Evolutionary conservation across 2,888 invertebrate species (phyloP).

Genomic region (Celastrina argiolus): DNA sequence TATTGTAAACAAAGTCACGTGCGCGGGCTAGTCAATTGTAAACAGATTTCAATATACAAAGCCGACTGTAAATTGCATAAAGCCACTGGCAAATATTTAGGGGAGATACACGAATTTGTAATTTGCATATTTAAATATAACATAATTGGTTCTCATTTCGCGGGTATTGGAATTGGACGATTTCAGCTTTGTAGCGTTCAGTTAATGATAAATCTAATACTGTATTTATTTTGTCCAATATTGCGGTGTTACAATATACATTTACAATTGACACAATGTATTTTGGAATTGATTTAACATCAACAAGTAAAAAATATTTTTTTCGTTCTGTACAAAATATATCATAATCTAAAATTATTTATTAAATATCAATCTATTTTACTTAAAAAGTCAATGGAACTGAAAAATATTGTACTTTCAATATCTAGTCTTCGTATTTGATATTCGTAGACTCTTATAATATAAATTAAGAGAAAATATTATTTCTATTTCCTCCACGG

Average conservation of each 20-base stretch:
- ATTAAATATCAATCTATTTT: too few relatives aligned
- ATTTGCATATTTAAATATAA: constrained; percentile 18
- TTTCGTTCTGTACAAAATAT: too few relatives aligned
- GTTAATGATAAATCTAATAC: constrained; percentile 5
- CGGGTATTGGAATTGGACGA: background rate
- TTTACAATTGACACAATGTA: too few relatives aligned
- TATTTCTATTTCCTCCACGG: background rate
- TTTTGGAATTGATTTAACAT: too few relatives aligned
- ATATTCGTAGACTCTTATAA: background rate
- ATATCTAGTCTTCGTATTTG: background rate
- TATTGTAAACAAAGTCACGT: background rate
- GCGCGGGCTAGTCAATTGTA: background rate
- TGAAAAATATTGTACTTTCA: too few relatives aligned
- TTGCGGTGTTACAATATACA: background rate
- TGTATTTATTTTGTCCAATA: background rate
- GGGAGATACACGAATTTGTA: constrained; percentile 14
- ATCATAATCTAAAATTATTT: too few relatives aligned
- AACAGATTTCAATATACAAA: constrained; percentile 6
- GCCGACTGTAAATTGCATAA: constrained; percentile 9
- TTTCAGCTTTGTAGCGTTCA: background rate
- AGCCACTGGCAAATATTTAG: constrained; percentile 19
- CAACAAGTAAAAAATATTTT: too few relatives aligned
- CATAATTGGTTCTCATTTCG: constrained; percentile 12
- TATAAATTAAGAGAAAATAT: background rate
- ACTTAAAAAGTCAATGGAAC: too few relatives aligned